Base-by-base conservation (phyloP, 2,113 vertebrate species). In the Brachypteracias leptosomus region DNA sequence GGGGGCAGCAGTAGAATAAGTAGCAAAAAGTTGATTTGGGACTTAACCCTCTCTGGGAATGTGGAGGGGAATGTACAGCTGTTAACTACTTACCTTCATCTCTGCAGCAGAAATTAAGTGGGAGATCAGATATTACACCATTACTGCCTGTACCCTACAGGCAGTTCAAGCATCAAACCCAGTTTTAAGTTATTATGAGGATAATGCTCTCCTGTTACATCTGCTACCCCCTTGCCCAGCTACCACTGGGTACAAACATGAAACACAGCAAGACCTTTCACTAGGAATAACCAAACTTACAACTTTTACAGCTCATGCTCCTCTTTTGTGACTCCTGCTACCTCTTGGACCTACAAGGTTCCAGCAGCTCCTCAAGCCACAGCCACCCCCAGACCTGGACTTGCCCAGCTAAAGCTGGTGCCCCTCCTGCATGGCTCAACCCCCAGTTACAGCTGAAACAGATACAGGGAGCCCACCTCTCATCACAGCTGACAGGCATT, bases 321-420 rank as follows among this genome's bases (percentile, higher is more conserved):
- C 31, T 65, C 7, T 46, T 58, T 28, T 18, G 16, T 0, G 6
- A 12, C 14, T 74, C 38, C 66, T 78, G 11, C 49, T 63, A 13
- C 52, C 31, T 57, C 44, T 49, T 4, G 0, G 5, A 52, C 12
- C 15, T 55, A 22, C 10, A 14, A 65, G 6, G 7, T 19, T 65
- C 7, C 55, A 89, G 18, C 55, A 91, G 61, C 35, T 55, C 40
- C 65, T 31, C 13, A 55, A 55, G 7, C 18, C 28, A 38, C 57
- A 42, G 3, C n/a, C 44, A 65, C 24, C 3, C 6, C n/a, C 22
- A 47, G 29, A 28, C 7, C 22, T 16, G 0, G 3, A 3, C 11
- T 31, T 18, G 3, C 14, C 40, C 40, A 57, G 7, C 18, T 22
- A 51, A 40, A 29, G 1, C 29, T 40, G 3, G 1, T 7, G 2